These are phyloP conservation scores for Biston stratarius DNA, from an alignment of 2,888 invertebrate species.

Conservation along the genomic window DNA sequence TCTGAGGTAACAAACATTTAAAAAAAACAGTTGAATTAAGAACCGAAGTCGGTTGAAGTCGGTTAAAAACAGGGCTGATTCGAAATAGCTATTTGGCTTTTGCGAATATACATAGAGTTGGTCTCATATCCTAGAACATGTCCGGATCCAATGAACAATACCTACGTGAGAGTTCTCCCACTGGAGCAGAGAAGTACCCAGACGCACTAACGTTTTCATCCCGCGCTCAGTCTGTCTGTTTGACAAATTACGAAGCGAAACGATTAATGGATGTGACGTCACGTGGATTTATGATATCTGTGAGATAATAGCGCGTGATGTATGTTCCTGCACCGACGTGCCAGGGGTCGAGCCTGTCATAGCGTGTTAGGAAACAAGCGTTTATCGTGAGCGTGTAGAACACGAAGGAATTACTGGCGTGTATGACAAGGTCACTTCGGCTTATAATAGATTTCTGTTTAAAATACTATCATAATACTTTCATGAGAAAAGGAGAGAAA, in stretches of 20 bases:
- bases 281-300: conserved; percentile 67
- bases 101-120: too few species aligned
- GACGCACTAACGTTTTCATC: conserved; percentile 41
- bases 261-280: conserved; percentile 74
- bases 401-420: neutral
- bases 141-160: neutral
- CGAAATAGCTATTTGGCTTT: too few species aligned
- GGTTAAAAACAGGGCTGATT: too few species aligned
- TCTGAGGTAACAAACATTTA: too few species aligned
- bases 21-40: too few species aligned
- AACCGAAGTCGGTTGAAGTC: too few species aligned
- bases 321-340: conserved; percentile 41
- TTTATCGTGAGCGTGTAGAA: too few species aligned
- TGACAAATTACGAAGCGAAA: conserved; percentile 74
- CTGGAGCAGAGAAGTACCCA: neutral
- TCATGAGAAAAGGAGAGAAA: too few species aligned
- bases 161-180: neutral
- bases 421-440: neutral
- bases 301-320: conserved; percentile 63
- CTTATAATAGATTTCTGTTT: too few species aligned
- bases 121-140: too few species aligned
- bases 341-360: conserved; percentile 10
- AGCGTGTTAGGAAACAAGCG: too few species aligned
- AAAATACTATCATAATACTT: too few species aligned
- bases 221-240: conserved; percentile 65